Conservation (phyloP, 2,888 invertebrate genomes). For the Dendrolimus pini region DNA sequence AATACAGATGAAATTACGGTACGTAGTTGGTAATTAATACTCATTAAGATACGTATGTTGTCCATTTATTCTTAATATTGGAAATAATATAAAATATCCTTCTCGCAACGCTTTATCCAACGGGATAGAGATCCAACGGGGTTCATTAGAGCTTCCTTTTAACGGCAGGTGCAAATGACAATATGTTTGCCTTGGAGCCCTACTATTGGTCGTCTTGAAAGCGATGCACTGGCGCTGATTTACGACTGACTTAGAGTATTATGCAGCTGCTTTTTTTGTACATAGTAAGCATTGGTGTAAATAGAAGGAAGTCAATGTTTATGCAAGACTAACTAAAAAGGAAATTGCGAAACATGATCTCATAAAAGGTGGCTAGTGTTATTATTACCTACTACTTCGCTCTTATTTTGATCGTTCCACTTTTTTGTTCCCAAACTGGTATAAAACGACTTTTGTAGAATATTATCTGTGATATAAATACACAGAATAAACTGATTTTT, state of each 20-base stretch:
- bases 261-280: slow-evolving; percentile 48
- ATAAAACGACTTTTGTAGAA: background rate
- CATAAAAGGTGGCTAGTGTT: slow-evolving; percentile 5
- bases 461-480: background rate
- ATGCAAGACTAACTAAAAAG: slow-evolving; percentile 40
- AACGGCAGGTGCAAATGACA: slow-evolving; percentile 55
- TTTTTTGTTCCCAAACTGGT: background rate
- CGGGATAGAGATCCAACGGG: slow-evolving; percentile 28
- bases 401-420: background rate
- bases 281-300: slow-evolving; percentile 30
- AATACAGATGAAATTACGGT: no score
- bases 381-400: background rate
- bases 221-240: slow-evolving; percentile 53
- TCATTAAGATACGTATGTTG: background rate
- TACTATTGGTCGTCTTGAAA: slow-evolving; percentile 30
- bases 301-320: slow-evolving; percentile 44
- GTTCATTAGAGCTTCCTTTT: slow-evolving; percentile 56
- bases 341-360: slow-evolving; percentile 37
- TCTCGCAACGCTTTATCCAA: background rate
- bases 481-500: no score
- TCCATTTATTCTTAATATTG: background rate
- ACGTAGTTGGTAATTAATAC: no score
- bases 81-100: slow-evolving; percentile 1
- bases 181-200: slow-evolving; percentile 26
- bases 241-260: slow-evolving; percentile 28